These are phyloP conservation scores for Cerastis rubricosa DNA, from an alignment of 2,888 invertebrate genomes.

Conservation along the genomic window DNA sequence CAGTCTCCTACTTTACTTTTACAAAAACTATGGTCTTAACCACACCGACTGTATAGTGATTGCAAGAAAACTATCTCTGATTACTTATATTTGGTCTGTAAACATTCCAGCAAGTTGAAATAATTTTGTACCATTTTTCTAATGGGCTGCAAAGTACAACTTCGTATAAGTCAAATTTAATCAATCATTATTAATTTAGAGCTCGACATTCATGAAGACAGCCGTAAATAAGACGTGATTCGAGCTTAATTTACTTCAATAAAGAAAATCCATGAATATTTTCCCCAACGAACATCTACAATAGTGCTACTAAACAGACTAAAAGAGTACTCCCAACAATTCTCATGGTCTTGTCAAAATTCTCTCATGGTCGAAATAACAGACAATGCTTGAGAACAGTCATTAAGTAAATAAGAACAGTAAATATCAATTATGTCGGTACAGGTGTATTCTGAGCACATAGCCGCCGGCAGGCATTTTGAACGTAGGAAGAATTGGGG, in stretches of 20 bases:
- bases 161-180: slow-evolving; percentile 1
- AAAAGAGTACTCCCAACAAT: slow-evolving; percentile 8
- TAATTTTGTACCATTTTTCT: not conserved
- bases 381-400: slow-evolving; percentile 46
- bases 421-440: slow-evolving; percentile 40
- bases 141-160: slow-evolving; percentile 7
- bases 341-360: slow-evolving; percentile 49
- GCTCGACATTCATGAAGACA: slow-evolving; percentile 9
- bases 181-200: slow-evolving; percentile 5
- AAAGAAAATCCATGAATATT: slow-evolving; percentile 14
- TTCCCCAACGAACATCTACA: not conserved
- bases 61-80: not conserved
- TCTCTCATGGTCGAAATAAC: slow-evolving; percentile 47
- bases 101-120: slow-evolving; percentile 10
- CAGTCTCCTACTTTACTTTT: too few relatives aligned
- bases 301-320: slow-evolving; percentile 18
- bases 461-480: not conserved
- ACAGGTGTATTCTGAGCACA: slow-evolving; percentile 11
- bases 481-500: not conserved
- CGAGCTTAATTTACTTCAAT: not conserved
- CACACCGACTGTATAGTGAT: not conserved
- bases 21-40: not conserved
- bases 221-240: not conserved
- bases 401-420: slow-evolving; percentile 43
- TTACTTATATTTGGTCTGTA: not conserved